Conservation (phyloP, 2,797 vertebrate genomes). For the Atherinosoma microstoma region DNA sequence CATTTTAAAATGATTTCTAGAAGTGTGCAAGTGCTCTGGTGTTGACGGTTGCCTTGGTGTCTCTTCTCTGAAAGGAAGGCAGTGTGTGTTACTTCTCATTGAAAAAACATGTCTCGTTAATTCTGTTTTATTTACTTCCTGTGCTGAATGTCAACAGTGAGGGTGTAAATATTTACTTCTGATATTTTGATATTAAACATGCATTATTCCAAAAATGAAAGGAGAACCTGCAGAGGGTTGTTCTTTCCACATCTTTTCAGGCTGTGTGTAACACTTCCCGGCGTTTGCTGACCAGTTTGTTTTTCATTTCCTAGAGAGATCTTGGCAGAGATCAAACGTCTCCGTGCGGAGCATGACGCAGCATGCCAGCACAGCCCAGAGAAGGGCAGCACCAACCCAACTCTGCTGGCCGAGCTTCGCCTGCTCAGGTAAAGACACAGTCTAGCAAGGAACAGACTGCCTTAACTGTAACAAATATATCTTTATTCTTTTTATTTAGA, state of each 20-base stretch:
- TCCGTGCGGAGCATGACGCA: slow-evolving; percentile 91
- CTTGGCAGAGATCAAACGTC: slow-evolving; percentile 92
- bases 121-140: not conserved
- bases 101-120: not conserved
- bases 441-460: not conserved
- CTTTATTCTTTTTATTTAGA: not conserved
- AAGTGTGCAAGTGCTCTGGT: not conserved
- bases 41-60: not conserved
- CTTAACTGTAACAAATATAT: not conserved
- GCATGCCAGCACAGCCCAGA: slow-evolving; percentile 91
- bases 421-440: slow-evolving; percentile 86
- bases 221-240: not conserved
- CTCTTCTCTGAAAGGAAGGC: not conserved
- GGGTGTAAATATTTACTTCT: not conserved
- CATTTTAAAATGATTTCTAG: not conserved
- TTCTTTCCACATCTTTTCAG: slow-evolving; percentile 13
- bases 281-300: slow-evolving; percentile 47
- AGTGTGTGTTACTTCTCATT: slow-evolving; percentile 9
- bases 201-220: not conserved
- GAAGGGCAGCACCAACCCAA: slow-evolving; percentile 92
- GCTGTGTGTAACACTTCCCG: slow-evolving; percentile 19
- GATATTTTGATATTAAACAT: not conserved
- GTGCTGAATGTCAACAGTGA: not conserved
- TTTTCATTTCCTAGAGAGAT: slow-evolving; percentile 87
- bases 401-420: slow-evolving; percentile 90